These are phyloP conservation scores for Sipunculus nudus DNA, from an alignment of 2,888 invertebrate species.

Conservation along the genomic window DNA sequence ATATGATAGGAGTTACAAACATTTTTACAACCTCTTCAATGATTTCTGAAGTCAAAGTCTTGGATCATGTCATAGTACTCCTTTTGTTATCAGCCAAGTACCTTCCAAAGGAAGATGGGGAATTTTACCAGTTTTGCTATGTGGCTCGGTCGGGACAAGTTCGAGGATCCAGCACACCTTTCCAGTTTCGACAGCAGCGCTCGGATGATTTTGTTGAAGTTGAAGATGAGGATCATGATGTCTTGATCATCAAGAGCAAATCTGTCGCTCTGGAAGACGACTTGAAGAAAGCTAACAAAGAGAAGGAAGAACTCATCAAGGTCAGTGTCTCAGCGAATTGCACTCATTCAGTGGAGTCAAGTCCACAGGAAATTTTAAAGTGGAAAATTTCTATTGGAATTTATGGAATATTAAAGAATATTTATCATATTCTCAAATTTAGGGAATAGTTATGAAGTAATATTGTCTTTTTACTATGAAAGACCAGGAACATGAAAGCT, in stretches of 20 bases:
- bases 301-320: slow-evolving; percentile 43
- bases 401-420: no score
- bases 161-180: slow-evolving; percentile 64
- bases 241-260: slow-evolving; percentile 59
- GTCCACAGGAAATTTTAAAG: neutral
- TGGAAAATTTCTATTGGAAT: neutral
- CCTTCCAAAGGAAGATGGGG: slow-evolving; percentile 64
- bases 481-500: no score
- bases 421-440: no score
- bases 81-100: slow-evolving; percentile 47
- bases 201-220: slow-evolving; percentile 60
- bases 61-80: no score
- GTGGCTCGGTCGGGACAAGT: slow-evolving; percentile 56
- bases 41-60: no score
- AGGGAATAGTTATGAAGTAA: no score
- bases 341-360: neutral
- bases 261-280: slow-evolving; percentile 56
- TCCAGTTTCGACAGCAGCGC: slow-evolving; percentile 59
- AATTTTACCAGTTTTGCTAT: slow-evolving; percentile 67
- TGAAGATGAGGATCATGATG: slow-evolving; percentile 59
- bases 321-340: slow-evolving; percentile 23
- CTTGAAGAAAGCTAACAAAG: slow-evolving; percentile 40
- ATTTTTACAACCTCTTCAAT: no score
- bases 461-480: no score
- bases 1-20: no score